Evolutionary conservation across 2,888 invertebrate species (phyloP).

Genomic region (Lepeophtheirus nordmannii): DNA sequence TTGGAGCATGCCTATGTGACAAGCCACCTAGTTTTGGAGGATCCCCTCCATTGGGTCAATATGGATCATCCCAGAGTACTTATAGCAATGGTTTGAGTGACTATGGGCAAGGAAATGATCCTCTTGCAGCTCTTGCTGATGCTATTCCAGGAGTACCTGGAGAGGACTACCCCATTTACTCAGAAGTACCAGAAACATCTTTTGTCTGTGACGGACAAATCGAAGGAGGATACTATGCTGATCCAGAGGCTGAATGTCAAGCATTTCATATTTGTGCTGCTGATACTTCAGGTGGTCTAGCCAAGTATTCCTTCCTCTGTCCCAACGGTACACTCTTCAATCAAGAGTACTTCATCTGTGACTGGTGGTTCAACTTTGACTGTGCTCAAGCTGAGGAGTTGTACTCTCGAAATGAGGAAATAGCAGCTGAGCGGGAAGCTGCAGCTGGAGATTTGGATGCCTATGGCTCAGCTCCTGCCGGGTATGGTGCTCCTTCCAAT

Average conservation of each 20-base stretch:
- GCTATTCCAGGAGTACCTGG: constrained; percentile 11
- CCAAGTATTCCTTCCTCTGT: constrained; percentile 16
- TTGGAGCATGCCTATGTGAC: neutral
- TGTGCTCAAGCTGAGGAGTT: constrained; percentile 9
- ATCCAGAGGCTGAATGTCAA: constrained; percentile 15
- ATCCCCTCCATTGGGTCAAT: neutral
- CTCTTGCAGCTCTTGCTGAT: neutral
- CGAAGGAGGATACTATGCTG: constrained; percentile 18
- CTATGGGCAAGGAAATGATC: neutral
- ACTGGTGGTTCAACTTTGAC: constrained; percentile 22
- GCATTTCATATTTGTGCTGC: constrained; percentile 11
- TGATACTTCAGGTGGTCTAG: constrained; percentile 2
- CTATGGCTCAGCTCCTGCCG: neutral
- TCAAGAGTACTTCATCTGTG: constrained; percentile 15
- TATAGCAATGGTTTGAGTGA: neutral
- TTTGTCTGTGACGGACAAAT: constrained; percentile 11
- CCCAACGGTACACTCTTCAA: constrained; percentile 1
- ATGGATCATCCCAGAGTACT: neutral
- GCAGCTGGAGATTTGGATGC: neutral
- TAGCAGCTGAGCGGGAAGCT: constrained; percentile 14
- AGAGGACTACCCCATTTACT: constrained; percentile 17
- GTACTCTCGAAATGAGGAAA: constrained; percentile 5
- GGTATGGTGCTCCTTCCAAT: neutral
- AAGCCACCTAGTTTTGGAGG: neutral
- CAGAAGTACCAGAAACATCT: constrained; percentile 11